Conservation (phyloP, 2,113 vertebrate species). For the Microcebus griseorufus region DNA sequence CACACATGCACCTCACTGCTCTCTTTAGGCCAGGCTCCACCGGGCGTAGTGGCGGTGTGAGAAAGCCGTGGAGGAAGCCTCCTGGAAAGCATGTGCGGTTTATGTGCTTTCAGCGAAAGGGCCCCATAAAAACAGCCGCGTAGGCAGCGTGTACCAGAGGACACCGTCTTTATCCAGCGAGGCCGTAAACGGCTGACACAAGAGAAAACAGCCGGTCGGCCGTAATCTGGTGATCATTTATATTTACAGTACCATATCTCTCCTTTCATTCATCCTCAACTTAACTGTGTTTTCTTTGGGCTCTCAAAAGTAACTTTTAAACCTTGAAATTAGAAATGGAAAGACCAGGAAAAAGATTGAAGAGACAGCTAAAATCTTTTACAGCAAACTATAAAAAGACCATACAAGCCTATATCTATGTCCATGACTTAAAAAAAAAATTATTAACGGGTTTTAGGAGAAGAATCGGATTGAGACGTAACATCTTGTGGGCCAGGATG, state of each 20-base stretch:
- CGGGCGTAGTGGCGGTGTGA: accelerated
- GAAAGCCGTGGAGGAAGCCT: background rate
- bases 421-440: background rate
- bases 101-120: background rate
- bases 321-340: constrained; percentile 49
- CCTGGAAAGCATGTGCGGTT: background rate
- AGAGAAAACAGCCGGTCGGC: background rate
- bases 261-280: constrained; percentile 31
- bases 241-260: background rate
- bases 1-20: background rate
- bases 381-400: constrained; percentile 11
- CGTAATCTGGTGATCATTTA: background rate
- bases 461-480: background rate
- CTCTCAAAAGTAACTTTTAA: constrained; percentile 37
- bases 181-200: background rate
- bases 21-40: background rate
- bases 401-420: background rate
- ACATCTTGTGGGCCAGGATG: background rate
- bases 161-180: background rate
- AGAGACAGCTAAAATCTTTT: constrained; percentile 48
- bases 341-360: constrained; percentile 51
- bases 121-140: background rate
- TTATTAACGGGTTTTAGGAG: constrained; percentile 52
- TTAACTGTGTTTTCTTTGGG: constrained; percentile 46
- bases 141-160: background rate